These are phyloP conservation scores for Calyptommatus sinebrachiatus DNA, from an alignment of 2,113 vertebrate species.

Conservation along the genomic window DNA sequence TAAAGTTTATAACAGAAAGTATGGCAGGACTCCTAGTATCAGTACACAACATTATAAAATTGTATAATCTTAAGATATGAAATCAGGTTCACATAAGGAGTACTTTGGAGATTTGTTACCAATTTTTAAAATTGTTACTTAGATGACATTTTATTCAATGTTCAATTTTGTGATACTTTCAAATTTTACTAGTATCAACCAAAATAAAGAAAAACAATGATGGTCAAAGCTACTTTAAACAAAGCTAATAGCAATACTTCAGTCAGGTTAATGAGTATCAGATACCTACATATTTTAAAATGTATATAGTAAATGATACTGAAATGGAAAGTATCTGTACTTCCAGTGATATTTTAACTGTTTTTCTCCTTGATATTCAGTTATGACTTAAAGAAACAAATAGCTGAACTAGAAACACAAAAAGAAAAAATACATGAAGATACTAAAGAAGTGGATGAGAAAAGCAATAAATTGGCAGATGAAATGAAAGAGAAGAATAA, in stretches of 20 bases:
- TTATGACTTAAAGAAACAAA: slow-evolving; percentile 83
- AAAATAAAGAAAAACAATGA: background rate
- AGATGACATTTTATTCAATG: too few species aligned
- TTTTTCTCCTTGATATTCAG: slow-evolving; percentile 61
- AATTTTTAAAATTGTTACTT: too few species aligned
- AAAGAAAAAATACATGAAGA: slow-evolving; percentile 87
- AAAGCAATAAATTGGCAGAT: slow-evolving; percentile 78
- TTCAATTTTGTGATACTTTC: too few species aligned
- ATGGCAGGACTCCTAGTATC: too few species aligned
- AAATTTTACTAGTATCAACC: too few species aligned
- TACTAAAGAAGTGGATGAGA: slow-evolving; percentile 84
- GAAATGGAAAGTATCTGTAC: background rate
- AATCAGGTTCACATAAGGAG: too few species aligned
- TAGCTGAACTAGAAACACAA: slow-evolving; percentile 79
- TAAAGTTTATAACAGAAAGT: too few species aligned
- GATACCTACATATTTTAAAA: background rate
- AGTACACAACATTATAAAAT: too few species aligned
- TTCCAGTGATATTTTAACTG: background rate
- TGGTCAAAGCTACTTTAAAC: background rate
- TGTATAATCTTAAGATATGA: too few species aligned
- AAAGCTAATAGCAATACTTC: background rate
- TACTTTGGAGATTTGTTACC: too few species aligned
- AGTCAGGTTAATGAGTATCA: background rate
- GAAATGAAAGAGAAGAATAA: slow-evolving; percentile 85
- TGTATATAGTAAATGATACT: background rate